Evolutionary conservation across 2,113 vertebrate genomes (phyloP), one percentile per base, ranked within the genome.

Genomic region (Columbina picui): DNA sequence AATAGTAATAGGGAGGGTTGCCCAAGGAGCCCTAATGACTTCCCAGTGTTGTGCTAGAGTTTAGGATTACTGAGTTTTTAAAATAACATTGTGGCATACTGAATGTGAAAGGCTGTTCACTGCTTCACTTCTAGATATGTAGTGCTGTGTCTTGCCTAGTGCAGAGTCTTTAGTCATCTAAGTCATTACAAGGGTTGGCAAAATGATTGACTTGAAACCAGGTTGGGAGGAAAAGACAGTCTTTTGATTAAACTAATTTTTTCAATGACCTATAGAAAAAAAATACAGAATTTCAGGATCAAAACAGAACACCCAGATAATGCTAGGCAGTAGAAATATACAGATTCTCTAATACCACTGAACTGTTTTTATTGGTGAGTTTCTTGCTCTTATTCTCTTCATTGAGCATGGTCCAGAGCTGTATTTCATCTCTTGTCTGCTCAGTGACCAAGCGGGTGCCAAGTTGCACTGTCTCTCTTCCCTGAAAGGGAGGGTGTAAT

Each of bases 171-270:
- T n/a, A 45, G 26, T 23, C 12, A 36, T 15, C 26, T 49, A 65
- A 68, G 12, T 61, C 21, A 41, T 68, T 59, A 26, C 7, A 30
- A 76, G 13, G 4, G 59, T 6, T 32, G 65, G 29, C 38, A 80
- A 84, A 94, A 67, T 20, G 5, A 30, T 56, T 67, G 22, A 38
- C 30, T 68, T 78, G 1, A 2, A 91, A 75, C 7, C 0, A 0
- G 6, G 16, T 77, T 88, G 34, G 26, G 32, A 86, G 22, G 43
- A 20, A 17, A 79, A 64, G n/a, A 50, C 13, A 2, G 12, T 7
- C 5, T 18, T 84, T 74, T 22, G n/a, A 73, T 70, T 32, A 69
- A 52, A 17, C 30, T 38, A 1, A 1, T 17, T 45, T 4, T 61
- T 77, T 47, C 6, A 43, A 0, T 41, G 25, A 27, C 0, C 0